Evolutionary conservation across 1,140 invertebrate genomes (phyloP), one percentile per base, ranked within the genome.

Genomic region (Contarinia nasturtii): DNA sequence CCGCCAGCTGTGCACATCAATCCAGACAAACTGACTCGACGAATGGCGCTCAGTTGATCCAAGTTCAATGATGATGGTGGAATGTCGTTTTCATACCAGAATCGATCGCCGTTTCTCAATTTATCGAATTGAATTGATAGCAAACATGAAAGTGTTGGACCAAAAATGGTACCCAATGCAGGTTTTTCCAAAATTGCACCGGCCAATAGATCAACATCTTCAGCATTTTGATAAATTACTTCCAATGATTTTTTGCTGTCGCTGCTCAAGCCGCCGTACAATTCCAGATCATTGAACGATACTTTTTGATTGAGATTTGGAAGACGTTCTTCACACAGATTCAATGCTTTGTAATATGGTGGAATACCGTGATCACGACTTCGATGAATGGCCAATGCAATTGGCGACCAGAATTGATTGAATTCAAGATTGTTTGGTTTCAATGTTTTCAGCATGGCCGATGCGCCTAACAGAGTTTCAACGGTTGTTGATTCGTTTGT

Each of bases 11-110:
- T 75, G 58, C 92, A 97, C 1, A 96, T 66, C 1, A 95, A 67
- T 11, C 84, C 77, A 1, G 86, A 78, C 1, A 96, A 63, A 1
- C 79, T 80, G 0, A 82, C 76, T 60, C 88, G 87, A 49, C 86
- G 74, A 36, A 97, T 80, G 52, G 93, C 86, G 43, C 76, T 72
- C 1, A 98, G 67, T 64, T 98, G 94, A 44, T 80, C 79, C 47
- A 73, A 55, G 7, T 71, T 79, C 50, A 94, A 76, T 7, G 86
- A 79, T 1, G 87, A 88, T 0, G 89, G 89, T 0, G 88, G 86
- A 22, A 93, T 73, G 58, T 94, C 90, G 57, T 94, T 94, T 64
- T 95, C 90, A 55, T 92, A 95, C 88, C 90, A 96, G 57, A 91
- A 95, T 48, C 91, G 73, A 67, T 92, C 87, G 33, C 84, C 82